Evolutionary conservation across 2,888 invertebrate genomes (phyloP), one percentile per base, ranked within the genome.

Genomic region (Volucella bombylans): DNA sequence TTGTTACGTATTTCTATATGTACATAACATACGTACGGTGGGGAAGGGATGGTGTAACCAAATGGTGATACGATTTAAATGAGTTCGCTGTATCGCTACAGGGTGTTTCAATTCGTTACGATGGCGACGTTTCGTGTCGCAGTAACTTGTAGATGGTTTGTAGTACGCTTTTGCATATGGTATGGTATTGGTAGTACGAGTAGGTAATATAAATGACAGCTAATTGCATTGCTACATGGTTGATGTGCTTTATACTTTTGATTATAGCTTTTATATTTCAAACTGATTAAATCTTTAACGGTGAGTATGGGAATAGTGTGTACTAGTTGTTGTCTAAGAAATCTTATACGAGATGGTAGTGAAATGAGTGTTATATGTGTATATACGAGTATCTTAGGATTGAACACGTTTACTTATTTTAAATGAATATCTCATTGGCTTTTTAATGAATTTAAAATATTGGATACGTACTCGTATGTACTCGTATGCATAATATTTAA

Each of bases 41-140:
- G 41, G 15, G 31, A 45, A n/a, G 31, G 15, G 41, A 11, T 15
- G 57, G 18, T 15, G 54, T 52, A 52, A 65, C 55, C 55, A 65
- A 71, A 62, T 55, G 64, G 69, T 69, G 69, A 81, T 81, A 69
- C 74, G 74, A 76, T 76, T 83, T 83, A 79, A 79, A 79, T 83
- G 79, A 83, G 74, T 79, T 80, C 61, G 69, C 69, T 83, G 71
- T 71, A 83, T 71, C 39, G 74, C 74, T 80, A 80, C 71, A 80
- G 83, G 80, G 74, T 74, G 71, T 76, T 83, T 80, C 52, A 76
- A 71, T 83, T 79, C 74, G 49, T 69, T 74, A 64, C 57, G 73
- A 55, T 47, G 72, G 47, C 47, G 79, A 31, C 31, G 6, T 31
- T 31, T 31, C 31, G 31, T 31, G 31, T 67, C 47, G 71, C 41